Percentiles rank a stretch among this genome's conserved stretches.
These are phyloP conservation scores for Trididemnum nubilum DNA, from an alignment of 23 tunicate genomes.

Conservation along the genomic window DNA sequence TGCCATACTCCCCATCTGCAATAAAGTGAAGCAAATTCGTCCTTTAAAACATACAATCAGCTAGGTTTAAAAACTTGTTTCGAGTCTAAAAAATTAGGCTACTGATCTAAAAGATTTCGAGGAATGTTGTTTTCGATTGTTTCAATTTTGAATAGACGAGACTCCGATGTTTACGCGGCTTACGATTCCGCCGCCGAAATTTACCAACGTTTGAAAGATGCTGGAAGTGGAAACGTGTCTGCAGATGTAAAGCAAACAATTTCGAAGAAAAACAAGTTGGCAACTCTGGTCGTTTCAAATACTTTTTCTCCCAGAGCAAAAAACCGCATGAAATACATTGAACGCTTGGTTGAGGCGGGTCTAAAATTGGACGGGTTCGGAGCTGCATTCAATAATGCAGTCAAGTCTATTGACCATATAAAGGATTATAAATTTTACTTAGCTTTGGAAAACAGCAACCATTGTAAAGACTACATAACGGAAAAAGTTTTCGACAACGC, in stretches of 20 bases:
- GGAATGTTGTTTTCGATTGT: too few relatives aligned
- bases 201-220: background rate
- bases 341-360: slow-evolving; percentile 2
- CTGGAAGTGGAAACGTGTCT: background rate
- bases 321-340: slow-evolving; percentile 35
- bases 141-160: too few relatives aligned
- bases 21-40: too few relatives aligned
- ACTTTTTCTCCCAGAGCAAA: background rate
- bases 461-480: slow-evolving; percentile 47
- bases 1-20: too few relatives aligned
- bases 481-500: slow-evolving; percentile 37
- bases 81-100: too few relatives aligned
- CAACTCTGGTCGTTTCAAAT: background rate
- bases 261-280: background rate
- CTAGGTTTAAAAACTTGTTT: too few relatives aligned
- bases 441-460: slow-evolving; percentile 46
- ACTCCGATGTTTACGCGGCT: background rate
- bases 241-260: background rate
- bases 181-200: background rate
- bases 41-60: too few relatives aligned
- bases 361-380: slow-evolving; percentile 2
- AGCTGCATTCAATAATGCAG: background rate
- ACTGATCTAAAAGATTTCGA: too few relatives aligned
- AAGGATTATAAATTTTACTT: slow-evolving; percentile 48
- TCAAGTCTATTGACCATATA: background rate